Evolutionary conservation across 2,797 vertebrate species (phyloP).

Genomic region (Spatula versicolor): DNA sequence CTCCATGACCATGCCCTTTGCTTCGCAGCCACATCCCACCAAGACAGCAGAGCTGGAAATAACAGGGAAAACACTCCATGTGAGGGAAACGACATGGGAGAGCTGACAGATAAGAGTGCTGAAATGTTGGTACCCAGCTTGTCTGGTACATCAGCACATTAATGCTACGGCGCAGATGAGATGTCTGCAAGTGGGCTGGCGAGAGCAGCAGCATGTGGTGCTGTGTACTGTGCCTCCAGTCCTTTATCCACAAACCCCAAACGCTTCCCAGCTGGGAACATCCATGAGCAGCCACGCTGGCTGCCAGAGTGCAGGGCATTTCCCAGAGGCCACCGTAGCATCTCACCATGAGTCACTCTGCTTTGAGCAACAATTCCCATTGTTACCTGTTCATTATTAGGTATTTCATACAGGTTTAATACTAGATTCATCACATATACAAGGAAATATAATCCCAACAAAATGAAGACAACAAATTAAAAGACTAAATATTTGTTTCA

Average conservation of each 20-base stretch:
- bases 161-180: neutral
- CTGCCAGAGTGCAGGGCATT: neutral
- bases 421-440: neutral
- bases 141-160: neutral
- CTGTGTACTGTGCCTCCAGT: neutral
- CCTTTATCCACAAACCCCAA: neutral
- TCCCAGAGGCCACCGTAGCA: rapidly evolving
- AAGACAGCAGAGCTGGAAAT: neutral
- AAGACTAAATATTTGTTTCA: neutral
- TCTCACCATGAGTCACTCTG: rapidly evolving
- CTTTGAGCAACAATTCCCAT: rapidly evolving
- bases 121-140: constrained; percentile 28
- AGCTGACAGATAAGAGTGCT: constrained; percentile 48
- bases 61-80: neutral
- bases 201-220: neutral
- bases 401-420: neutral
- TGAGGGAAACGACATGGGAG: neutral
- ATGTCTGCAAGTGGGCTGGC: neutral
- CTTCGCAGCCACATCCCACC: neutral
- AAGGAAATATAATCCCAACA: neutral
- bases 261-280: rapidly evolving
- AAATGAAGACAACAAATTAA: neutral
- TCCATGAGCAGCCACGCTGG: rapidly evolving
- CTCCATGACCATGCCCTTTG: neutral
- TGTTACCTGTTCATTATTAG: neutral